Evolutionary conservation across 2,888 invertebrate genomes (phyloP), one percentile per base, ranked within the genome.

Genomic region (Spodoptera littoralis): DNA sequence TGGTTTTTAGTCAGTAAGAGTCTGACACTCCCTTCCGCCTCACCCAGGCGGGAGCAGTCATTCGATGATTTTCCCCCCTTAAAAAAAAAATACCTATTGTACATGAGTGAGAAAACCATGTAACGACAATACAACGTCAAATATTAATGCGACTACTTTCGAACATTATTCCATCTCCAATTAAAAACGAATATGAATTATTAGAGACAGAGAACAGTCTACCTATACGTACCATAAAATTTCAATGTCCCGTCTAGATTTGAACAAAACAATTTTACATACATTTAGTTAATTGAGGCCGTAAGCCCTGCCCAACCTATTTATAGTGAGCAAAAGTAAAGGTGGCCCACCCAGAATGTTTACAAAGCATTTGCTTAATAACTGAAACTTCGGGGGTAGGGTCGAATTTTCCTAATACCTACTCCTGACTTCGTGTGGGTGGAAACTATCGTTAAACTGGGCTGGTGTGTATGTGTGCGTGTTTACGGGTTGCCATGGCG

Each of bases 301-400:
- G 88, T 88, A 91, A 89, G 79, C 90, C 84, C 85, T 87, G 85
- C 90, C 88, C 90, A 77, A 86, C 88, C 90, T 91, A 92, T 92
- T 92, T 91, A 91, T 89, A 89, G 88, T 86, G 84, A 79, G 81
- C 84, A 83, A 86, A 92, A 89, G 91, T 90, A 91, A 91, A 93
- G 93, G 93, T 92, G 70, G 89, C 77, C 90, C 88, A 85, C 92
- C 92, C 92, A 84, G 90, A 93, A 93, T 94, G 94, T 94, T 94
- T 94, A 93, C 93, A 86, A 92, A 93, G 93, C 94, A 94, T 94
- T 94, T 94, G 94, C 92, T 94, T 94, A 93, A 94, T 94, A 94
- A 94, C 92, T 90, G 90, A 92, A 94, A 93, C 90, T 93, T 93
- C 86, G 85, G 88, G 70, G 91, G 91, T 84, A 80, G 92, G 92